These are phyloP conservation scores for Asbolus verrucosus DNA, from an alignment of 1,140 invertebrate species.

Conservation along the genomic window DNA sequence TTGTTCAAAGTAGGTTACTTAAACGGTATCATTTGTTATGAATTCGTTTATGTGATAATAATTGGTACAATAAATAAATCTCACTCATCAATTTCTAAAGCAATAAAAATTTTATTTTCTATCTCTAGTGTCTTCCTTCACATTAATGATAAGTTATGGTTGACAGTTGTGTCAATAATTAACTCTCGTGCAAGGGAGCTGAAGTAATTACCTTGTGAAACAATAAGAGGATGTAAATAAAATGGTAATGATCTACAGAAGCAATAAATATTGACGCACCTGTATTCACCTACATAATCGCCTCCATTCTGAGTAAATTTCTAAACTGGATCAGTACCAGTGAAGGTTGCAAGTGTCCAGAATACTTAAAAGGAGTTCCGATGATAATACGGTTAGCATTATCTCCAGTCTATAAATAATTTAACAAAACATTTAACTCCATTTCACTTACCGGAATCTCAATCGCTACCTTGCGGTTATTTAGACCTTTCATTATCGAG, in stretches of 20 bases:
- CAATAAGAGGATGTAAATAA: constrained; percentile 17
- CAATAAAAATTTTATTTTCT: constrained; percentile 29
- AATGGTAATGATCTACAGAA: constrained; percentile 6
- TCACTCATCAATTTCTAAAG: constrained; percentile 26
- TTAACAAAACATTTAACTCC: constrained; percentile 10
- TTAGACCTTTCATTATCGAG: neutral
- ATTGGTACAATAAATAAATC: too few relatives aligned
- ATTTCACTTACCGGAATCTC: neutral
- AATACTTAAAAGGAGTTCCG: constrained; percentile 18
- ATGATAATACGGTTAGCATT: constrained; percentile 11
- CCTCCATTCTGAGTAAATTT: neutral
- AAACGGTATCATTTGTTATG: too few relatives aligned
- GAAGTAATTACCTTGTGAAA: neutral
- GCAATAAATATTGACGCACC: neutral
- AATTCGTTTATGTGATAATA: too few relatives aligned
- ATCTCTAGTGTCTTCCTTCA: neutral
- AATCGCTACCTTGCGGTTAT: too few relatives aligned
- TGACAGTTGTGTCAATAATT: constrained; percentile 14
- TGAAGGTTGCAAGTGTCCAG: constrained; percentile 5
- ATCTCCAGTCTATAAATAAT: constrained; percentile 10
- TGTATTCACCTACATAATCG: neutral
- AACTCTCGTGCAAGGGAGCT: neutral
- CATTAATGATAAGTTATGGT: constrained; percentile 19
- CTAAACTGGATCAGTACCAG: neutral
- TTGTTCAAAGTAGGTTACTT: too few relatives aligned